Percentiles rank a stretch among this genome's conserved stretches.
Evolutionary conservation across 1,140 invertebrate species (phyloP).

Genomic region (Brachionus asplanchnoidis): DNA sequence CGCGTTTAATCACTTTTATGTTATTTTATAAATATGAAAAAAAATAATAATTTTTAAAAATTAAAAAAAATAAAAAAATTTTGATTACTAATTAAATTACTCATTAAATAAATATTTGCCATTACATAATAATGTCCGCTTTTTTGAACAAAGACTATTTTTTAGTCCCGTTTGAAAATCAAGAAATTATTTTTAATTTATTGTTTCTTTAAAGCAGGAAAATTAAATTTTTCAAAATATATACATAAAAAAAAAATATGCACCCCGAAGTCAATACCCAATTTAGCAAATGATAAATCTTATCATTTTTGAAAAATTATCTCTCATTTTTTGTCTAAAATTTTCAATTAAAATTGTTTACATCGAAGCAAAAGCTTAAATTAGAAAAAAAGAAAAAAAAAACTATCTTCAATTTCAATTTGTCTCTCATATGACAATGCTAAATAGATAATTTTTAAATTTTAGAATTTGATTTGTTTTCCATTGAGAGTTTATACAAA

Average conservation of each 20-base stretch:
- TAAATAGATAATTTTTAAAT: neutral
- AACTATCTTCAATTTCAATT: neutral
- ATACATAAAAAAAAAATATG: neutral
- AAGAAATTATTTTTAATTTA: neutral
- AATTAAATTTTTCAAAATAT: neutral
- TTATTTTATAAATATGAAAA: no score
- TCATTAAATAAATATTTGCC: no score
- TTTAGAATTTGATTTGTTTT: neutral
- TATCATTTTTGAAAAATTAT: neutral
- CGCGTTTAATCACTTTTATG: no score
- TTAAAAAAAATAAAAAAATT: no score
- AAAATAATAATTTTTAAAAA: no score
- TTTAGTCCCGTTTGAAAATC: neutral
- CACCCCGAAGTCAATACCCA: neutral
- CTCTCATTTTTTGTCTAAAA: neutral
- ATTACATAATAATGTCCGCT: neutral
- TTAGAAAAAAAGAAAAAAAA: neutral
- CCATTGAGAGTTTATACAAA: neutral
- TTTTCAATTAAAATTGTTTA: neutral
- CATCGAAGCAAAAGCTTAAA: neutral
- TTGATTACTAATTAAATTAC: no score
- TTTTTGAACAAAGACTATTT: neutral
- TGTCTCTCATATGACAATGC: conserved; percentile 7
- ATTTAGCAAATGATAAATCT: neutral
- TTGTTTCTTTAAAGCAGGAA: neutral